Evolutionary conservation across 2,797 vertebrate genomes (phyloP).

Genomic region (Tachyglossus aculeatus): DNA sequence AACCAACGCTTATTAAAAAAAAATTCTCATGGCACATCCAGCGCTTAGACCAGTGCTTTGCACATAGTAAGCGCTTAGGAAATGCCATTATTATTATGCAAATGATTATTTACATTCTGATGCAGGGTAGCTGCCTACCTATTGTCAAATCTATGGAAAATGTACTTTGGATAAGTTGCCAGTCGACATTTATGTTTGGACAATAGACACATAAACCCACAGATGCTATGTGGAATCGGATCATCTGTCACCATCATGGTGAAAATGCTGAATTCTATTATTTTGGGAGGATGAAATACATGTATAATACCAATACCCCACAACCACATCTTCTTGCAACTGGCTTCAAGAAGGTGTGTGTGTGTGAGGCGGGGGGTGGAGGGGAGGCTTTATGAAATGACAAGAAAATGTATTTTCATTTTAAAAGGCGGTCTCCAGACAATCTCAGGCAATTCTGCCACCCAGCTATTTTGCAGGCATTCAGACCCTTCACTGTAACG

Average conservation of each 20-base stretch:
- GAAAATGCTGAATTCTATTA: slow-evolving; percentile 35
- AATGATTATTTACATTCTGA: not conserved
- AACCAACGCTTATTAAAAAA: not conserved
- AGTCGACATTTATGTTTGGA: slow-evolving; percentile 20
- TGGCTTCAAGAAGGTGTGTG: slow-evolving; percentile 27
- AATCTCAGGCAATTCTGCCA: slow-evolving; percentile 58
- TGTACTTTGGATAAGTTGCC: slow-evolving; percentile 12
- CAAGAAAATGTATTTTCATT: slow-evolving; percentile 67
- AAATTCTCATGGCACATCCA: not conserved
- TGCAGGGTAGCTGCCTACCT: not conserved
- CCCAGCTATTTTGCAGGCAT: slow-evolving; percentile 71
- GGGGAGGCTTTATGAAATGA: slow-evolving; percentile 41
- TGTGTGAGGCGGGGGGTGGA: no score
- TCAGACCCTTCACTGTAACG: slow-evolving; percentile 77
- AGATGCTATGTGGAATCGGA: not conserved
- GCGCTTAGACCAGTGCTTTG: no score
- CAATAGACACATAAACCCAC: not conserved
- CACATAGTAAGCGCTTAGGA: no score
- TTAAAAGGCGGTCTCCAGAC: slow-evolving; percentile 51
- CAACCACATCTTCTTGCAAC: slow-evolving; percentile 49
- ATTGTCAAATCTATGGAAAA: slow-evolving; percentile 11
- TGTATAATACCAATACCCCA: slow-evolving; percentile 34
- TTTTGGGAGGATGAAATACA: slow-evolving; percentile 24
- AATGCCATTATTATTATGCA: no score
- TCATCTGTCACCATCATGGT: slow-evolving; percentile 24